These are phyloP conservation scores for Melopsittacus undulatus DNA, from an alignment of 2,797 vertebrate genomes.

Conservation along the genomic window DNA sequence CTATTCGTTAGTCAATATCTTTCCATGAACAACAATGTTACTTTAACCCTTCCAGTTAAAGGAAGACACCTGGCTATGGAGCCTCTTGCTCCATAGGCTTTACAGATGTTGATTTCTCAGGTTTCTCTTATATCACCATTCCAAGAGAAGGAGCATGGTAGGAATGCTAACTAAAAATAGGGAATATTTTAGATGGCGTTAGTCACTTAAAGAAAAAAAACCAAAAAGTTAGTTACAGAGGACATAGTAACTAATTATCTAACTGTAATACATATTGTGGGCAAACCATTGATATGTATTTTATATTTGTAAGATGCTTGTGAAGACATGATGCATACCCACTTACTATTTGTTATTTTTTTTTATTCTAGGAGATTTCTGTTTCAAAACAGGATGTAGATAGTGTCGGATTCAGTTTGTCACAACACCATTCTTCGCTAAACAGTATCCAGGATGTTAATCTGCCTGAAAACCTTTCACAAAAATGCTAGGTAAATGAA, in stretches of 20 bases:
- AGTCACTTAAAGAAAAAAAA: not conserved
- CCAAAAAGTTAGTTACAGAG: not conserved
- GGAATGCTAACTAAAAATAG: not conserved
- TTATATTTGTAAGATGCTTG: conserved; percentile 49
- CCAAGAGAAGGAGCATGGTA: not conserved
- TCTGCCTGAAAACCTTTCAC: conserved; percentile 29
- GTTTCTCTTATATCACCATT: not conserved
- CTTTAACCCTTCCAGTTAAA: not conserved
- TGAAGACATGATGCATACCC: not conserved
- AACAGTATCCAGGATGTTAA: not conserved
- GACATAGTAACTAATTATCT: not conserved
- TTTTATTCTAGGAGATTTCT: conserved; percentile 59
- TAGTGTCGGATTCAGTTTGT: not conserved
- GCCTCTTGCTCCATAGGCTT: not conserved
- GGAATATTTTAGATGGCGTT: not conserved
- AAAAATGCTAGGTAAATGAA: not conserved
- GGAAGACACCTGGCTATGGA: not conserved
- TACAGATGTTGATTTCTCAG: not conserved
- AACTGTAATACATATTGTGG: not conserved
- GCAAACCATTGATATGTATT: conserved; percentile 18
- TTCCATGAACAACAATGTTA: not conserved
- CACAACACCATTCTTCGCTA: conserved; percentile 25
- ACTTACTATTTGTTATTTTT: conserved; percentile 45
- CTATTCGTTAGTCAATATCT: not conserved
- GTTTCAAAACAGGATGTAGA: conserved; percentile 43